Base-by-base conservation (phyloP, 1,140 invertebrate species). In the Schlechtendalia chinensis region DNA sequence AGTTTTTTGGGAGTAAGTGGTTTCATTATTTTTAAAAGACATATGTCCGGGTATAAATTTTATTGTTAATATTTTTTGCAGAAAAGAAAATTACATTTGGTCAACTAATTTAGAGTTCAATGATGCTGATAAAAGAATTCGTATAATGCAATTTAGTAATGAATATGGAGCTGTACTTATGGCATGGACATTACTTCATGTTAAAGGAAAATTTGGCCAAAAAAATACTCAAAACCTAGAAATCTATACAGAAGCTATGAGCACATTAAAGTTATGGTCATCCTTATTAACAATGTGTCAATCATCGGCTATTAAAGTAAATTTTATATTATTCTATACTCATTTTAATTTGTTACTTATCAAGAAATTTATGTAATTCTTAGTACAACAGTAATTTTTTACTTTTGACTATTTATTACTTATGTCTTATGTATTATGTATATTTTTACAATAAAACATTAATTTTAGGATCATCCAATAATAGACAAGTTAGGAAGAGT, bases 11-110 rank as follows among this genome's bases (percentile, higher is more conserved):
- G 75, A 63, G 75, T 79, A 5, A 79, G 56, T 77, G 56, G n/a
- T 77, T 59, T 45, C 5, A 4, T 56, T 17, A 58, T 32, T 22
- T 32, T 22, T 32, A 22, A 24, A 58, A 45, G 39, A 29, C 5
- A 56, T 50, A 50, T 8, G 47, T 11, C 19, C 6, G 19, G 4
- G 19, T 63, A 32, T 63, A 6, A 61, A 29, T 63, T 63, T 2
- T 8, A 6, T 29, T 61, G 24, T 63, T 61, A 3, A 11, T 17
- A 22, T 67, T 67, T 69, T 50, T 50, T 39, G 8, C 14, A 79
- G 75, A 5, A n/a, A 12, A 29, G 75, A 79, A 8, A 79, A 79
- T 47, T 79, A 79, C 61, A 47, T 79, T n/a, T 79, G 75, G 75
- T 45, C 75, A 24, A 61, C 75, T 29, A 59, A 63, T 79, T n/a